Evolutionary conservation across 30 jellyfish, hydroid and myxozoan species (phyloP), one percentile per base, ranked within the genome.

Genomic region (Turritopsis dohrnii): DNA sequence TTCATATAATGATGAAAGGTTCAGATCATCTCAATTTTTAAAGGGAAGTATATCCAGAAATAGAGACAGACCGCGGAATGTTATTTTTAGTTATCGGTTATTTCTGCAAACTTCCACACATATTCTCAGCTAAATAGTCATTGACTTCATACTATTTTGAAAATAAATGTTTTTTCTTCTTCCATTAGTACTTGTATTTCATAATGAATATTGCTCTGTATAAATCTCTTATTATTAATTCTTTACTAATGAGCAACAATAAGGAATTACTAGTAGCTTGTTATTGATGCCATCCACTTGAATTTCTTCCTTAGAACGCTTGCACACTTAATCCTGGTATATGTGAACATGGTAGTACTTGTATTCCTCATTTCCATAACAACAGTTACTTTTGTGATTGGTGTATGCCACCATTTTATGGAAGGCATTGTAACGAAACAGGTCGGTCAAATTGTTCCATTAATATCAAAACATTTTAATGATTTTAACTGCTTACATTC

Each of bases 301-400:
- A 41, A 5, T 3, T 41, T 66, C 17, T 5, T 66, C 29, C 76
- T 3, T 66, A 66, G 76, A 66, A 66, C 17, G 16, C 76, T 1
- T 66, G 76, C 76, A 66, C 8, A 4, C 8, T 25, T 4, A 22
- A 66, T 66, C 76, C 29, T 3, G 29, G 60, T 3, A 41, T 66
- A 66, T 66, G 76, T 25, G 76, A 66, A 25, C 76, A 66, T 25
- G 76, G 76, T 8, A 66, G 76, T 66, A 1, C 28, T n/a, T 66
- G 76, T 25, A 25, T 66, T 22, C 76, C 76, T n/a, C 29, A 66
- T 25, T 66, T 66, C 18, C 28, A 22, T 22, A 66, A 22, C 29
- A 25, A 66, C 28, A 66, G 29, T n/a, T 66, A 66, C 18, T n/a
- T 25, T 22, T 66, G 76, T 66, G 76, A 66, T n/a, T n/a, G 76